Evolutionary conservation across 2,113 vertebrate species (phyloP).

Genomic region (Thomomys bottae): DNA sequence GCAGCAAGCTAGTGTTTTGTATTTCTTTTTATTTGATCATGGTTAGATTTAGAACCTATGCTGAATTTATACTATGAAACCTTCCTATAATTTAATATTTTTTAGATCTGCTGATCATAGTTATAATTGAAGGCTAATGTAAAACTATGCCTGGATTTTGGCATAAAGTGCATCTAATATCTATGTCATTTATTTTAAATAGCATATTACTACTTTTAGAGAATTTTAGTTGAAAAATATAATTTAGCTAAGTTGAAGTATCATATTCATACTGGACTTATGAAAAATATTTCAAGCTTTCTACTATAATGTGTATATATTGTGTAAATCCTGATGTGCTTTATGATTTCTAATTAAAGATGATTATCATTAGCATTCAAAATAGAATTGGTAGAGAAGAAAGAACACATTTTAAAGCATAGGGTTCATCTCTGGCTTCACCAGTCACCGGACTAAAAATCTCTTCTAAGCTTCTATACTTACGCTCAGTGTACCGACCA

Average conservation of each 20-base stretch:
- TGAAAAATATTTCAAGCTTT: constrained; percentile 3
- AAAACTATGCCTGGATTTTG: background rate
- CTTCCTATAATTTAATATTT: background rate
- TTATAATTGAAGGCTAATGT: background rate
- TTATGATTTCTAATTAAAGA: background rate
- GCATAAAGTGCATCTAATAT: background rate
- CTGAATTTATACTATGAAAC: background rate
- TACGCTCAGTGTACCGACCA: background rate
- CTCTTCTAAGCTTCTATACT: background rate
- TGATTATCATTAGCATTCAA: background rate
- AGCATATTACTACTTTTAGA: background rate
- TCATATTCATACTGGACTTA: background rate
- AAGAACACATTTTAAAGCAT: background rate
- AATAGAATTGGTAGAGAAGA: background rate
- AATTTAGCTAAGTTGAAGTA: constrained; percentile 28
- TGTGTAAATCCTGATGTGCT: background rate
- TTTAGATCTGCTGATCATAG: background rate
- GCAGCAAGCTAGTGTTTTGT: background rate
- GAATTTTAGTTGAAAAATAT: background rate
- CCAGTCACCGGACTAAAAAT: background rate
- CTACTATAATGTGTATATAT: background rate
- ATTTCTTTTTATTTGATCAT: constrained; percentile 2
- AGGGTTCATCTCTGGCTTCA: background rate
- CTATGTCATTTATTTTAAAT: background rate
- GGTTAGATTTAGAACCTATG: background rate